Evolutionary conservation across 2,888 invertebrate species (phyloP), one percentile per base, ranked within the genome.

Genomic region (Pammene aurita): DNA sequence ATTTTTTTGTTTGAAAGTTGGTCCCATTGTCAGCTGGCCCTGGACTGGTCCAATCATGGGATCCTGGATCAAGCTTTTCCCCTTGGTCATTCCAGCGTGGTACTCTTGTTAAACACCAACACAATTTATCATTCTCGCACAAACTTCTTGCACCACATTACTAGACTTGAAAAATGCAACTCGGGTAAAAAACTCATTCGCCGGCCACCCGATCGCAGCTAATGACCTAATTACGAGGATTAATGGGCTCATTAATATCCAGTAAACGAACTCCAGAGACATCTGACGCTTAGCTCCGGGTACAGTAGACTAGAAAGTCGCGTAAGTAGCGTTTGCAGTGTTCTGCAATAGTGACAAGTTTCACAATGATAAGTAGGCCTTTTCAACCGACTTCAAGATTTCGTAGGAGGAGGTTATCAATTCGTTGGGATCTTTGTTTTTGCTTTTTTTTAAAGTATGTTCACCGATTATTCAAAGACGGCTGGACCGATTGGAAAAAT

Each of bases 221-320:
- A 91, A 92, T 91, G 90, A 90, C 87, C 90, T 92, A 89, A 92
- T 92, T 92, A 92, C 86, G 74, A 81, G 87, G 92, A 92, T 90
- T 88, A 91, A 92, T 90, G 90, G 85, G 76, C 81, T 75, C 89
- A 91, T 92, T 92, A 86, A 89, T 91, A 88, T 89, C 77, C 76
- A 77, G 89, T 84, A 85, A 88, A 85, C 80, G 83, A 83, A 87
- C 84, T 85, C 88, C 84, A 72, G 78, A 77, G 83, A 77, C 73
- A 79, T 78, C 79, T 78, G 81, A 82, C 76, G 76, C 78, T 74
- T 11, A 34, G 60, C 41, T 26, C 50, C 10, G 41, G 41, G 26
- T 58, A 42, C 18, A 13, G 57, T 58, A 44, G n/a, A 14, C 0
- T 55, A 55, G 54, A n/a, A 54, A 54, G n/a, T 54, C 7, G 34